A percentile compares a stretch with the other conserved stretches of the same genome.
Conservation (phyloP, 2,797 vertebrate species). For the Coregonus suidteri region DNA sequence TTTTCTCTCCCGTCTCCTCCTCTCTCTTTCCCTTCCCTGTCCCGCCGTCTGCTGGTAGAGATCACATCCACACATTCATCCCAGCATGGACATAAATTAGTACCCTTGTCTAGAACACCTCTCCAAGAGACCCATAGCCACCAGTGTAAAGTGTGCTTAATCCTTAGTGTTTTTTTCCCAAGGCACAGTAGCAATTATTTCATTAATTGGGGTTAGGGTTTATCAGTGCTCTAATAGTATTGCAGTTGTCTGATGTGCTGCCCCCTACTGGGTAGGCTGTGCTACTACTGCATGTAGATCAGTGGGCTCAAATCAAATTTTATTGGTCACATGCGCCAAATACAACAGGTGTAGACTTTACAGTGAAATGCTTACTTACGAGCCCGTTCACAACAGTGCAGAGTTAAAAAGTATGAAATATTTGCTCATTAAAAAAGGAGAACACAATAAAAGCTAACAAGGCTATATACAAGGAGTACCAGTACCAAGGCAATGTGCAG, state of each 20-base stretch:
- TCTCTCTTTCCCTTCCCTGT: neutral
- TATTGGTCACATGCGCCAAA: too few relatives aligned
- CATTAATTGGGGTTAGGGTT: conserved; percentile 20
- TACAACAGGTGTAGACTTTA: too few relatives aligned
- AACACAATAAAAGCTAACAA: too few relatives aligned
- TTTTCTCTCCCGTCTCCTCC: neutral
- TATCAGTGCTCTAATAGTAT: neutral
- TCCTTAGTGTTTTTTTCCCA: neutral
- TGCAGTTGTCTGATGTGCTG: conserved; percentile 33
- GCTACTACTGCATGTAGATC: too few relatives aligned
- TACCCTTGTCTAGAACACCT: neutral
- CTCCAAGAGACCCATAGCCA: neutral
- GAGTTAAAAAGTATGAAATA: too few relatives aligned
- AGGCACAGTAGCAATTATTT: conserved; percentile 17
- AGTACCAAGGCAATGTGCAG: too few relatives aligned
- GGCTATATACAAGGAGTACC: too few relatives aligned
- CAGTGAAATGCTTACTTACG: too few relatives aligned
- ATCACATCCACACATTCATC: neutral
- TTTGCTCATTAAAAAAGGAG: too few relatives aligned
- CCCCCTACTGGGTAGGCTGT: conserved; percentile 55
- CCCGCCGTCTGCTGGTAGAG: neutral
- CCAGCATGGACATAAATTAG: neutral
- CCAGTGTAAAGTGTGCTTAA: neutral
- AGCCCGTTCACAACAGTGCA: too few relatives aligned
- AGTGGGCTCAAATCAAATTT: too few relatives aligned